Percentiles rank a stretch among this genome's conserved stretches.
These are phyloP conservation scores for Melinaea marsaeus DNA, from an alignment of 2,888 invertebrate genomes.

Conservation along the genomic window DNA sequence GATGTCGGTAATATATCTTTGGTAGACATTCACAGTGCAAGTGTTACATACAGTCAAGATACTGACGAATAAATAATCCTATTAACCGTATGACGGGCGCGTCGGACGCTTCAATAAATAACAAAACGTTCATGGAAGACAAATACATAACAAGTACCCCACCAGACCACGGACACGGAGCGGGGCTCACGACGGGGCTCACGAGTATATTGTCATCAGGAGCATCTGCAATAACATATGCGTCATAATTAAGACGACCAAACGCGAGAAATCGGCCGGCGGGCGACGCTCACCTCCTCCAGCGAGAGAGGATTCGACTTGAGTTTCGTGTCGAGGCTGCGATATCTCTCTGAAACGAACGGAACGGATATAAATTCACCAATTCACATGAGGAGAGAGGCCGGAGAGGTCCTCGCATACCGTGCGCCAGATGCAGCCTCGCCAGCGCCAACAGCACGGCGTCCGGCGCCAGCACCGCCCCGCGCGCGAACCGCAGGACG, in stretches of 20 bases:
- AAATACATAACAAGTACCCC: neutral
- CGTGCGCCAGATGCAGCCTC: constrained; percentile 57
- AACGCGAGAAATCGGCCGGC: neutral
- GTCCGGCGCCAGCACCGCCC: constrained; percentile 22
- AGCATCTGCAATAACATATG: constrained; percentile 73
- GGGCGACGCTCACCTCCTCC: constrained; percentile 78
- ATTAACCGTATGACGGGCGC: neutral
- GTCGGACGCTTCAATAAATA: neutral
- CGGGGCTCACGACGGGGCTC: constrained; percentile 36
- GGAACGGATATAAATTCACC: neutral
- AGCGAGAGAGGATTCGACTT: constrained; percentile 84
- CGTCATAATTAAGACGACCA: neutral
- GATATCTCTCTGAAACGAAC: constrained; percentile 80
- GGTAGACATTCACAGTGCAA: neutral
- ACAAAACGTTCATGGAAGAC: neutral
- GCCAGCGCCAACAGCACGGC: constrained; percentile 30
- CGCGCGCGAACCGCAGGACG: constrained; percentile 81
- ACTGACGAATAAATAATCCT: neutral
- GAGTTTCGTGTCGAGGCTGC: constrained; percentile 83
- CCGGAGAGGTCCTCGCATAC: constrained; percentile 31
- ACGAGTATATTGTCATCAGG: constrained; percentile 81
- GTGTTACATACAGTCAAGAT: neutral
- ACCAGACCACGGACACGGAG: neutral
- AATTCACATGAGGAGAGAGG: neutral
- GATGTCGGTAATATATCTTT: neutral